phyloP scores from a whole-genome alignment of 2,888 invertebrate genomes.

The Vanessa cardui region DNA sequence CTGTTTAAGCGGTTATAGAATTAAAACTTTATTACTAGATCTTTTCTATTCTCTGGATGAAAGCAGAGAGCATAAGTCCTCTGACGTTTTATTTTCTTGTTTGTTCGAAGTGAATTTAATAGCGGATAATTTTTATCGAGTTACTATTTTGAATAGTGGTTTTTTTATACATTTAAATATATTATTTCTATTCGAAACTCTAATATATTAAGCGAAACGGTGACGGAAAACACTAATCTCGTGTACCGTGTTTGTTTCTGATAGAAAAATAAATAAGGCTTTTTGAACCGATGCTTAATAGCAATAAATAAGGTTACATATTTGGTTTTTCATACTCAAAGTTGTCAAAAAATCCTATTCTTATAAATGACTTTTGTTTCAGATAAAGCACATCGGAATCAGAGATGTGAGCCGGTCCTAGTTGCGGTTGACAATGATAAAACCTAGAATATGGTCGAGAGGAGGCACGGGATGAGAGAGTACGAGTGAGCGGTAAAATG shows the following conservation, averaged over 20 bases:
- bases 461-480: constrained; percentile 43
- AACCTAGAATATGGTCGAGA: constrained; percentile 26
- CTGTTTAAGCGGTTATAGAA: constrained; percentile 21
- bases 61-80: not conserved
- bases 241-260: too few species aligned
- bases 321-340: too few species aligned
- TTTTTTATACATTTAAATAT: too few species aligned
- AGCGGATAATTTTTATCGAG: not conserved
- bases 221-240: too few species aligned
- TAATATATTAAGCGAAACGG: too few species aligned
- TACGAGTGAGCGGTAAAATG: constrained; percentile 48
- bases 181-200: too few species aligned
- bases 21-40: constrained; percentile 29
- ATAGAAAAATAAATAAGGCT: too few species aligned
- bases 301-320: too few species aligned
- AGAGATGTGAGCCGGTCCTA: not conserved
- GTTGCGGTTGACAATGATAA: constrained; percentile 29
- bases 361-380: constrained; percentile 12
- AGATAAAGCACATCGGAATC: not conserved
- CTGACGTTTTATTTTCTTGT: not conserved
- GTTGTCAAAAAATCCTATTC: too few species aligned
- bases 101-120: not conserved
- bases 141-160: too few species aligned
- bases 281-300: too few species aligned
- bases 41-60: constrained; percentile 14